Percentiles rank a stretch among this genome's conserved stretches.
These are phyloP conservation scores for Teleogryllus oceanicus DNA, from an alignment of 2,888 invertebrate genomes.

Conservation along the genomic window DNA sequence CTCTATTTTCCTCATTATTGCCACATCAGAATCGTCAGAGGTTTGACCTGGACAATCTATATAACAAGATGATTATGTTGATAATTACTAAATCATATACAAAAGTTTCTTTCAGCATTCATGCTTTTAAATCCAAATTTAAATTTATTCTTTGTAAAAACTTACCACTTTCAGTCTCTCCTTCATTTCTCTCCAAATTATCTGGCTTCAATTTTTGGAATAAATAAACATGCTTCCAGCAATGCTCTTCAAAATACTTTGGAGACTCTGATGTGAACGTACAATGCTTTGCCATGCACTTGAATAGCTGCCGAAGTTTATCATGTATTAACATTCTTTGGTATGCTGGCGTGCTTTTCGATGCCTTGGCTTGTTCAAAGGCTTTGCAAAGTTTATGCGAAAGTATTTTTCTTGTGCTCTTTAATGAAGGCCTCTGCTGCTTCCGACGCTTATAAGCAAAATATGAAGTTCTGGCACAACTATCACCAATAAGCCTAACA, in stretches of 20 bases:
- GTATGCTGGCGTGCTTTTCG: slow-evolving; percentile 32
- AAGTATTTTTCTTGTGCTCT: neutral
- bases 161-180: too few relatives aligned
- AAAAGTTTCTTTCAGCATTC: too few relatives aligned
- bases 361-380: slow-evolving; percentile 30
- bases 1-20: neutral
- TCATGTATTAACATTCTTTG: slow-evolving; percentile 45
- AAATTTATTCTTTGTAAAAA: too few relatives aligned
- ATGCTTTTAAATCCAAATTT: too few relatives aligned
- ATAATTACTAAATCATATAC: too few relatives aligned
- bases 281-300: slow-evolving; percentile 56
- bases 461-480: neutral
- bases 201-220: neutral
- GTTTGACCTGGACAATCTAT: too few relatives aligned
- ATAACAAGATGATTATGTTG: too few relatives aligned
- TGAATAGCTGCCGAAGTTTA: slow-evolving; percentile 52
- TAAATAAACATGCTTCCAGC: slow-evolving; percentile 44
- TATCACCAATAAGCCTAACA: neutral
- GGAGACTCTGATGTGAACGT: slow-evolving; percentile 48
- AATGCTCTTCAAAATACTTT: slow-evolving; percentile 48
- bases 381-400: neutral
- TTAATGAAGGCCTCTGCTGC: neutral
- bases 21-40: too few relatives aligned
- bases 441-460: neutral
- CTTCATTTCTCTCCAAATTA: too few relatives aligned